These are phyloP conservation scores for Drosophila chauvacae DNA, from an alignment of 1,140 invertebrate genomes.

Conservation along the genomic window DNA sequence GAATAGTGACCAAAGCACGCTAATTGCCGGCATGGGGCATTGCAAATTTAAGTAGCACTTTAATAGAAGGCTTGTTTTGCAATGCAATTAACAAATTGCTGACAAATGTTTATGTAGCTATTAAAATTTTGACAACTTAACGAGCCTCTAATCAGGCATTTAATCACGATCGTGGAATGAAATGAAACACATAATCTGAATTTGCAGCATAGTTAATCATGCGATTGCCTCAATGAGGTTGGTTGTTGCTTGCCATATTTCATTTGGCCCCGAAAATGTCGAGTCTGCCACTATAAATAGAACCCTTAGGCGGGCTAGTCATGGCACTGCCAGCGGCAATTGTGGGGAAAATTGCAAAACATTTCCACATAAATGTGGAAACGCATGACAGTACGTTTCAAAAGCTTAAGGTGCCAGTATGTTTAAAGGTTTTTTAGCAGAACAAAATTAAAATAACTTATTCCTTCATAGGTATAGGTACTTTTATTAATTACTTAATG, in stretches of 20 bases:
- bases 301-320: conserved; percentile 23
- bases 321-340: conserved; percentile 19
- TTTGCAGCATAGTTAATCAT: conserved; percentile 31
- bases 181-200: conserved; percentile 17
- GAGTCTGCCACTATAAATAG: conserved; percentile 52
- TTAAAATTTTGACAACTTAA: conserved; percentile 28
- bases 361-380: conserved; percentile 30
- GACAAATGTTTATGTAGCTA: conserved; percentile 26
- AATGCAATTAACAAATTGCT: conserved; percentile 55
- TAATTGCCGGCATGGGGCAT: conserved; percentile 37
- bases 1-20: not conserved
- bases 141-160: conserved; percentile 21
- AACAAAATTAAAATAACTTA: not conserved
- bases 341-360: conserved; percentile 35
- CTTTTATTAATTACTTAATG: not conserved
- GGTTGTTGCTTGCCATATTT: conserved; percentile 20
- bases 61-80: conserved; percentile 25
- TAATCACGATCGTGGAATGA: conserved; percentile 2
- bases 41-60: not conserved
- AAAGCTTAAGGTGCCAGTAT: no score
- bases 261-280: conserved; percentile 34
- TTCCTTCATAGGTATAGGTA: not conserved
- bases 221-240: conserved; percentile 3
- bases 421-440: not conserved
- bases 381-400: conserved; percentile 30